These are phyloP conservation scores for Tanytarsus gracilentus DNA, from an alignment of 2,888 invertebrate species.

Conservation along the genomic window DNA sequence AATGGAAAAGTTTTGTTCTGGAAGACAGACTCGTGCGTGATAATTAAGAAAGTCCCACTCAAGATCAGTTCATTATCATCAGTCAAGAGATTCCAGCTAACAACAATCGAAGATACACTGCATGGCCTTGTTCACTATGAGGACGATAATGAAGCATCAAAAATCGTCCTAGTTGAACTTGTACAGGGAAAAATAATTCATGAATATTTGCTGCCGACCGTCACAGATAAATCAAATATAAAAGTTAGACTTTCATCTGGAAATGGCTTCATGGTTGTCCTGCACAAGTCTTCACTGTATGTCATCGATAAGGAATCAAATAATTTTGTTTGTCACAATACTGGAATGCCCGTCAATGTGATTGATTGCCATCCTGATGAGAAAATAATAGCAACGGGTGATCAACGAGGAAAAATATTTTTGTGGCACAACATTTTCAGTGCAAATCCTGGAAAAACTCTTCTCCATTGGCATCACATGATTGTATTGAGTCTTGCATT, in stretches of 20 bases:
- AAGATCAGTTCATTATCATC: not conserved
- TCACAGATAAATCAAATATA: conserved; percentile 1
- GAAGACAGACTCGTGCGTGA: conserved; percentile 52
- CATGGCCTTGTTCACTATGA: conserved; percentile 34
- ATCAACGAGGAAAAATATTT: conserved; percentile 53
- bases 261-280: conserved; percentile 34
- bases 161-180: conserved; percentile 32
- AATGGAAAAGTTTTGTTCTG: conserved; percentile 50
- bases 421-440: conserved; percentile 50
- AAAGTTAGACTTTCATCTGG: conserved; percentile 15
- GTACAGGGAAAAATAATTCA: conserved; percentile 22
- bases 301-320: conserved; percentile 31
- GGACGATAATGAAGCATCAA: conserved; percentile 27
- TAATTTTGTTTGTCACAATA: conserved; percentile 10
- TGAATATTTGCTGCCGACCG: not conserved
- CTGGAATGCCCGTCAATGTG: conserved; percentile 21
- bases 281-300: conserved; percentile 32
- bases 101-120: conserved; percentile 31
- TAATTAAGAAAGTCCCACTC: too few species aligned
- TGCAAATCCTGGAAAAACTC: conserved; percentile 39
- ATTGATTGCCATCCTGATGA: conserved; percentile 59
- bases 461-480: conserved; percentile 70
- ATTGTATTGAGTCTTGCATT: conserved; percentile 58
- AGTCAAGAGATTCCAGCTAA: conserved; percentile 3
- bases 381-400: conserved; percentile 58